These are phyloP conservation scores for Conopomorpha cramerella DNA, from an alignment of 1,140 invertebrate species.

Conservation along the genomic window DNA sequence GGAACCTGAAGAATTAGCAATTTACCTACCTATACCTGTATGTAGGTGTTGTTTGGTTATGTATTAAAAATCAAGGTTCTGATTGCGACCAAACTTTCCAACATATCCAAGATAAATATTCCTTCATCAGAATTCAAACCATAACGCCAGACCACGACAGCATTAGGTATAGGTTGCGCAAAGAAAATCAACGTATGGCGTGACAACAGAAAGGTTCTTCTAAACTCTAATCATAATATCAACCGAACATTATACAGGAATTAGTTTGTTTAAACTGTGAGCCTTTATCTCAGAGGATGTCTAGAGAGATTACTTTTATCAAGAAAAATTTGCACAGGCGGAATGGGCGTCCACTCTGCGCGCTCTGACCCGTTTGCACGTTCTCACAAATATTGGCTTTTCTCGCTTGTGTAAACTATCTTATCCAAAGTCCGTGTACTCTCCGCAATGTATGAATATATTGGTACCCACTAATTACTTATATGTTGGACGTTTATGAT, in stretches of 20 bases:
- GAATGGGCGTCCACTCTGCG: constrained; percentile 37
- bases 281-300: constrained; percentile 33
- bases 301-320: constrained; percentile 49
- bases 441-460: constrained; percentile 23
- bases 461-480: neutral
- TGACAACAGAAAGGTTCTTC: too few relatives aligned
- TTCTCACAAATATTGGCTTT: constrained; percentile 46
- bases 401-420: constrained; percentile 30
- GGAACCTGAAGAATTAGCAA: too few relatives aligned
- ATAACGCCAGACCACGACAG: neutral
- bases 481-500: too few relatives aligned
- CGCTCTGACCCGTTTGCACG: constrained; percentile 40
- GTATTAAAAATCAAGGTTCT: too few relatives aligned
- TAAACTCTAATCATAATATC: too few relatives aligned
- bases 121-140: too few relatives aligned
- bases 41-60: too few relatives aligned
- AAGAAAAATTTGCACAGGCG: constrained; percentile 50
- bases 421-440: constrained; percentile 42
- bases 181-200: too few relatives aligned
- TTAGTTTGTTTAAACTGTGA: constrained; percentile 9
- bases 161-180: neutral
- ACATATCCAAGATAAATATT: too few relatives aligned
- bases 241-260: too few relatives aligned
- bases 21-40: too few relatives aligned
- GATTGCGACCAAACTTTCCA: too few relatives aligned